These are phyloP conservation scores for Microctonus aethiopoides DNA, from an alignment of 2,888 invertebrate species.

Conservation along the genomic window DNA sequence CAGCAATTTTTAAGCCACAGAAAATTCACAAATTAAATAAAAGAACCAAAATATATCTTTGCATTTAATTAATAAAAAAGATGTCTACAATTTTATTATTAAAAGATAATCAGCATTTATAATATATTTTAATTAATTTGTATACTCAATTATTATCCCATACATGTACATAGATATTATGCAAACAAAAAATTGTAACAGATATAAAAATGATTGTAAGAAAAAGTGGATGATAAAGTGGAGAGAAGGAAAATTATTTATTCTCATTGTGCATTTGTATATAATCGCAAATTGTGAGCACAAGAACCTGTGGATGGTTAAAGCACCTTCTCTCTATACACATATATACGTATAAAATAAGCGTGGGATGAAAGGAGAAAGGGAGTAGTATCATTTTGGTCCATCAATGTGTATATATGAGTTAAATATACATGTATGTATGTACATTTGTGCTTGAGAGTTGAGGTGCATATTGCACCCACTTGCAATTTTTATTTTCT, in stretches of 20 bases:
- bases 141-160: too few relatives aligned
- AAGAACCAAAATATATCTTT: too few relatives aligned
- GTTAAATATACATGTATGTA: neutral
- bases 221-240: neutral
- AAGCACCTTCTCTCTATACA: neutral
- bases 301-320: constrained; percentile 21
- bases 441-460: neutral
- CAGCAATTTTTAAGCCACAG: too few relatives aligned
- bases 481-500: neutral
- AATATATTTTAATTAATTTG: neutral
- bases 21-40: too few relatives aligned
- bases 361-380: constrained; percentile 35
- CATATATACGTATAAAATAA: constrained; percentile 7
- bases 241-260: neutral
- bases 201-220: neutral
- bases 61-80: too few relatives aligned
- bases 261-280: constrained; percentile 17
- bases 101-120: constrained; percentile 17
- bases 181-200: neutral
- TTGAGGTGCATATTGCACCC: constrained; percentile 2
- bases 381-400: constrained; percentile 33
- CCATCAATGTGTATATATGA: constrained; percentile 25
- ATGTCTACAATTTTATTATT: constrained; percentile 21
- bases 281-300: constrained; percentile 13
- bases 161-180: too few relatives aligned